Evolutionary conservation across 2,888 invertebrate species (phyloP).

Genomic region (Sceliomorpha sp.): DNA sequence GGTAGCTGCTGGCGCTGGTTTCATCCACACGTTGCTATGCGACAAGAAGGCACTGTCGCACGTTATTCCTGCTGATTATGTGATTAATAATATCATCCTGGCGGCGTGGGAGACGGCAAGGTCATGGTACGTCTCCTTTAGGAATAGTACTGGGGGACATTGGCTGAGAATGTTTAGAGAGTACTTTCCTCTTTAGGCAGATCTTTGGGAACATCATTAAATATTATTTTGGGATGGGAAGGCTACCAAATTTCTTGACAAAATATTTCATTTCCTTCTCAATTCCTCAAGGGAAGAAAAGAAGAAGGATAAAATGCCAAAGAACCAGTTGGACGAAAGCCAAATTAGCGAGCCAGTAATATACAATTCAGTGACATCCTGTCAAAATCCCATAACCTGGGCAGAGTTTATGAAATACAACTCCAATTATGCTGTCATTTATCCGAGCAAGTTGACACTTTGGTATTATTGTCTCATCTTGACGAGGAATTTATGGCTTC

Average conservation of each 20-base stretch:
- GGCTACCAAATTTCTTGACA: too few species aligned
- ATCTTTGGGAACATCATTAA: too few species aligned
- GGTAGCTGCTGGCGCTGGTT: conserved; percentile 82
- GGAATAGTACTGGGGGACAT: too few species aligned
- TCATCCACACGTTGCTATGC: conserved; percentile 83
- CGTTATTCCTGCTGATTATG: conserved; percentile 86
- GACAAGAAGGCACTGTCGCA: conserved; percentile 82
- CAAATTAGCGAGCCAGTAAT: conserved; percentile 82
- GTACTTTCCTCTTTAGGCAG: too few species aligned
- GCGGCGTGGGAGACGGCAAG: conserved; percentile 82
- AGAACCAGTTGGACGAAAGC: neutral
- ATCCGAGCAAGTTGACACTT: too few species aligned
- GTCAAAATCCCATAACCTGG: conserved; percentile 91
- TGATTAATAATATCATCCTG: conserved; percentile 84
- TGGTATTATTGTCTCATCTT: conserved; percentile 85
- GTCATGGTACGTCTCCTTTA: conserved; percentile 64
- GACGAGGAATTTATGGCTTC: conserved; percentile 82
- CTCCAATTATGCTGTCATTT: too few species aligned
- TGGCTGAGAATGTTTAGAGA: too few species aligned
- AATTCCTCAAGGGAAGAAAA: conserved; percentile 38
- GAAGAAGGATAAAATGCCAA: conserved; percentile 16
- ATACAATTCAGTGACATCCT: conserved; percentile 92
- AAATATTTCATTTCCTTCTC: too few species aligned
- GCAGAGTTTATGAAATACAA: conserved; percentile 84
- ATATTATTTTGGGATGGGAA: too few species aligned